Base-by-base conservation (phyloP, 2,888 invertebrate genomes). In the Lacanobia wlatinum region DNA sequence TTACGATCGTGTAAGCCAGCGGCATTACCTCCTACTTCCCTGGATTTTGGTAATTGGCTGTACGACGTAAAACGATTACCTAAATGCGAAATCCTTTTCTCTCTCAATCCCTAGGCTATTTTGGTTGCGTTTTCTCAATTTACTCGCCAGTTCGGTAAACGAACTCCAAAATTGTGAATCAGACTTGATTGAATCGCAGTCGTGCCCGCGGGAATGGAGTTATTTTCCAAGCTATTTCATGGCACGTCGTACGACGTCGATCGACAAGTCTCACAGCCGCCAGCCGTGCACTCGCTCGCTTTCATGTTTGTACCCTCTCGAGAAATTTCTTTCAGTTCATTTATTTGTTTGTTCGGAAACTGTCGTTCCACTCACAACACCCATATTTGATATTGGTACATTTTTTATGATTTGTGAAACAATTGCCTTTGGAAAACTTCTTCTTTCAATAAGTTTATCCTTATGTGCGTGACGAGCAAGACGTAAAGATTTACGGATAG, bases 221-320 rank as follows among this genome's bases (percentile, higher is more conserved):
- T 94, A 94, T 95, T 95, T 95, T 94, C 95, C 95, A 91, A 94
- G 92, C 94, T 95, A 95, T 95, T 95, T 94, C 92, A 92, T 94
- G 91, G 88, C 90, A 88, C 91, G 91, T 92, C 91, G 84, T 84
- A 85, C 87, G 84, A 87, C 83, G 84, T 84, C 88, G 84, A 87
- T 89, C 88, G 91, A 86, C 90, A 89, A 87, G 90, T 86, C 90
- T 87, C 80, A 61, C 76, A 77, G 62, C 86, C 88, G 86, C 65
- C 72, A 74, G 64, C 87, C 88, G 86, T 89, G 88, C 91, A 91
- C 90, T 88, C 90, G 84, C 84, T 86, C 87, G 88, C 88, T 87
- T 88, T 89, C 91, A 89, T 92, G 91, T 94, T 93, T 91, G 92
- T 92, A 87, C 92, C 92, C 95, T 91, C 93, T 90, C 92, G 94